Evolutionary conservation across 2,797 vertebrate genomes (phyloP).

Genomic region (Mus minutoides): DNA sequence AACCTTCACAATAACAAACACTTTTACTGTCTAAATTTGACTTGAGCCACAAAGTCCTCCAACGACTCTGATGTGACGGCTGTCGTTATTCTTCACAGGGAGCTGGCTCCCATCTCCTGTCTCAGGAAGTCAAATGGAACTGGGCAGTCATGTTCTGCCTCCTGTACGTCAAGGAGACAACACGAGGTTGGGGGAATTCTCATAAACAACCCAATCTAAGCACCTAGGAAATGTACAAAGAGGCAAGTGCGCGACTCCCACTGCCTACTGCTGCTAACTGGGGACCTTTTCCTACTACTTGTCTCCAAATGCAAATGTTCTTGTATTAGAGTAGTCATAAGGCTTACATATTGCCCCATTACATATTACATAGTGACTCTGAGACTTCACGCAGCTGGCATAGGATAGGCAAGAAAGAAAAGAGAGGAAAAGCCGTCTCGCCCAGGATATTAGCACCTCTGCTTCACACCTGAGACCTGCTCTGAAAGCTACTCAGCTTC

Average conservation of each 20-base stretch:
- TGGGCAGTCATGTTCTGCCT: neutral
- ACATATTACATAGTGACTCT: neutral
- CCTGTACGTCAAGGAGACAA: neutral
- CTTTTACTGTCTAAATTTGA: neutral
- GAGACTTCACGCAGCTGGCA: too few relatives aligned
- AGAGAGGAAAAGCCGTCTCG: neutral
- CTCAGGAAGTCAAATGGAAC: neutral
- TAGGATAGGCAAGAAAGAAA: neutral
- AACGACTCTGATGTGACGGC: neutral
- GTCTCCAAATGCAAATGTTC: neutral
- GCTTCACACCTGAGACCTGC: neutral
- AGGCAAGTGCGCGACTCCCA: accelerated
- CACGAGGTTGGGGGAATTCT: neutral
- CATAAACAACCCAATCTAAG: neutral
- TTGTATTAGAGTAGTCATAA: neutral
- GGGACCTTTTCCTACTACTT: neutral
- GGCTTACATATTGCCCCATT: neutral
- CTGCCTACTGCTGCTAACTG: accelerated
- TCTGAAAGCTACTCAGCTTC: neutral
- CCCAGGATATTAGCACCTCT: neutral
- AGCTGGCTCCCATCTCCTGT: neutral
- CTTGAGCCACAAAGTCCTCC: neutral
- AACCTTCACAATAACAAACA: neutral
- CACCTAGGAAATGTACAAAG: accelerated
- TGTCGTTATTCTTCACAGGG: neutral